These are phyloP conservation scores for Thysanoteuthis rhombus DNA, from an alignment of 2,888 invertebrate genomes.

Conservation along the genomic window DNA sequence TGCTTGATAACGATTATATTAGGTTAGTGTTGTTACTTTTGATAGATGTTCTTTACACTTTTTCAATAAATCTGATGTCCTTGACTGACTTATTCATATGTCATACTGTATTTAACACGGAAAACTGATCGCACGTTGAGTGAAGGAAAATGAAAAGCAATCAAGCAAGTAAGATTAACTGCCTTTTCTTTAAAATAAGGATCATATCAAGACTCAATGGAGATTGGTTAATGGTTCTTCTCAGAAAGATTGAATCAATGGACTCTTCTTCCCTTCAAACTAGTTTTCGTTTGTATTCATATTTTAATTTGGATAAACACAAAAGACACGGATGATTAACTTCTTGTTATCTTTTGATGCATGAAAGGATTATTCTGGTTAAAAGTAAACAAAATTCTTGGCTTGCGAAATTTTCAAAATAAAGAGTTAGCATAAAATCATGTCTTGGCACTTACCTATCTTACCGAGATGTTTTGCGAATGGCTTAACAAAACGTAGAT, in stretches of 20 bases:
- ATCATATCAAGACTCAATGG: neutral
- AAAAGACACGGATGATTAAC: neutral
- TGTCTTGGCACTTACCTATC: too few species aligned
- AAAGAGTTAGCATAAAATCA: too few species aligned
- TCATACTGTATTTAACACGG: neutral
- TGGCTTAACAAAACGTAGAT: too few species aligned
- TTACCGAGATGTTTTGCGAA: too few species aligned
- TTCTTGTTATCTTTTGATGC: too few species aligned
- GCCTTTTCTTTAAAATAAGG: neutral
- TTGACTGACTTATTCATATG: neutral
- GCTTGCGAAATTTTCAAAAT: too few species aligned
- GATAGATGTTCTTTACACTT: neutral
- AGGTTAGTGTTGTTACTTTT: neutral
- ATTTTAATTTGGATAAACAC: neutral
- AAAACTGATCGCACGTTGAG: neutral
- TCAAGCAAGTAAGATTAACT: neutral
- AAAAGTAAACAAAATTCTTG: too few species aligned
- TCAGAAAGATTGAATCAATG: neutral
- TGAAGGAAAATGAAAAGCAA: neutral
- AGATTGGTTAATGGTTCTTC: neutral
- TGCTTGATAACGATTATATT: neutral
- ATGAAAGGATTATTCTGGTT: too few species aligned
- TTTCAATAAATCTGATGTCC: neutral
- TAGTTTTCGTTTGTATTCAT: neutral
- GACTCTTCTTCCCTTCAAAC: neutral